phyloP scores from a whole-genome alignment of 2,113 vertebrate species.

The Ceuthmochares aereus region DNA sequence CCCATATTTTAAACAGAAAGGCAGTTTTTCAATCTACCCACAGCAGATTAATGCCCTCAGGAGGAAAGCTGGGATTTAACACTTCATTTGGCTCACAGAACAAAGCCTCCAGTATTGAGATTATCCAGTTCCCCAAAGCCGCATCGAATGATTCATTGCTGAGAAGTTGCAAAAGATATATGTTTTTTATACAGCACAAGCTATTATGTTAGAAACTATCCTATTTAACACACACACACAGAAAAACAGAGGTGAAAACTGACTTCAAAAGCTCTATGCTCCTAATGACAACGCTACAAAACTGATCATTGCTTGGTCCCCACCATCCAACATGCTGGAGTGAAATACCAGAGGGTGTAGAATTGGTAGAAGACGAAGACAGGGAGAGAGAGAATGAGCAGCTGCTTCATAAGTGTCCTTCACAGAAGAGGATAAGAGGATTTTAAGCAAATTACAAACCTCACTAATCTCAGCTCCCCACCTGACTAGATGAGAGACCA shows the following conservation, averaged over 20 bases:
- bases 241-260: neutral
- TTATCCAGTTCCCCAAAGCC: neutral
- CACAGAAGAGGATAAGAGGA: neutral
- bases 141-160: neutral
- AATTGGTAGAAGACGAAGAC: neutral
- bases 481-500: neutral
- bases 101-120: neutral
- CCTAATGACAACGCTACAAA: neutral
- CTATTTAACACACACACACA: neutral
- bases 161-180: neutral
- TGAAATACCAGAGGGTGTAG: neutral
- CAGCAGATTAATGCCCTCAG: neutral
- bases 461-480: neutral
- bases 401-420: neutral
- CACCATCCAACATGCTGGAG: rapidly evolving
- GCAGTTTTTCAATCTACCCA: neutral
- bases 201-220: neutral
- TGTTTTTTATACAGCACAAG: neutral
- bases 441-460: neutral
- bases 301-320: rapidly evolving
- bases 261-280: neutral
- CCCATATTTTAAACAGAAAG: rapidly evolving
- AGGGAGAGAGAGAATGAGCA: neutral
- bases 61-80: neutral
- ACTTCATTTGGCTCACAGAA: neutral